These are phyloP conservation scores for Orthosia incerta DNA, from an alignment of 2,888 invertebrate species.

Conservation along the genomic window DNA sequence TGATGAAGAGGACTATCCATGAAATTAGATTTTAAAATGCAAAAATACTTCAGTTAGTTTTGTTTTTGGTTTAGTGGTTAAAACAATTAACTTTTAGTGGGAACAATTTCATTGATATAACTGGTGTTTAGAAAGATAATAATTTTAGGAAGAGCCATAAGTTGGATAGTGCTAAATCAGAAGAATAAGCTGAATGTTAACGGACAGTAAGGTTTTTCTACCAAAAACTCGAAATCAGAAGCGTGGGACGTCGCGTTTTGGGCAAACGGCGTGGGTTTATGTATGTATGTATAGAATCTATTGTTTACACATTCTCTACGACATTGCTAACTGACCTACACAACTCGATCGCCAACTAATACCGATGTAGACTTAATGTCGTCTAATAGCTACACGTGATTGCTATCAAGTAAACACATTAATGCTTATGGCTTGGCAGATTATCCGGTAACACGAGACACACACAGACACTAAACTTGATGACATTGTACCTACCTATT, in stretches of 20 bases:
- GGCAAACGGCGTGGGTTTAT: no score
- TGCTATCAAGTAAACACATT: slow-evolving; percentile 33
- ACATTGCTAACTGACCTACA: background rate
- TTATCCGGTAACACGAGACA: background rate
- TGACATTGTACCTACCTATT: background rate
- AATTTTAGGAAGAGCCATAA: no score
- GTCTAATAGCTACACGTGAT: slow-evolving; percentile 13
- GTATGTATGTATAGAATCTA: no score
- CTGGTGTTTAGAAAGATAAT: no score
- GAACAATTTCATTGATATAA: no score
- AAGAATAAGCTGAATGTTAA: no score
- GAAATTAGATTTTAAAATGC: slow-evolving; percentile 7
- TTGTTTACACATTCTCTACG: background rate
- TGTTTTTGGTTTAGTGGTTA: no score
- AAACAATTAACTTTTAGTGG: no score
- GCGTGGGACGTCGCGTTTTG: no score
- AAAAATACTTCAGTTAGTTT: background rate
- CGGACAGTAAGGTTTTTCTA: no score
- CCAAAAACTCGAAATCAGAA: no score
- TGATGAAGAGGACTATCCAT: background rate
- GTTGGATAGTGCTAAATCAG: no score
- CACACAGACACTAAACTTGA: background rate
- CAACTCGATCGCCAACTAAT: background rate
- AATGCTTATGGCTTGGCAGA: background rate
- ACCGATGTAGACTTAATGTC: background rate